These are phyloP conservation scores for Tetrapedia diversipes DNA, from an alignment of 2,888 invertebrate genomes.

Conservation along the genomic window DNA sequence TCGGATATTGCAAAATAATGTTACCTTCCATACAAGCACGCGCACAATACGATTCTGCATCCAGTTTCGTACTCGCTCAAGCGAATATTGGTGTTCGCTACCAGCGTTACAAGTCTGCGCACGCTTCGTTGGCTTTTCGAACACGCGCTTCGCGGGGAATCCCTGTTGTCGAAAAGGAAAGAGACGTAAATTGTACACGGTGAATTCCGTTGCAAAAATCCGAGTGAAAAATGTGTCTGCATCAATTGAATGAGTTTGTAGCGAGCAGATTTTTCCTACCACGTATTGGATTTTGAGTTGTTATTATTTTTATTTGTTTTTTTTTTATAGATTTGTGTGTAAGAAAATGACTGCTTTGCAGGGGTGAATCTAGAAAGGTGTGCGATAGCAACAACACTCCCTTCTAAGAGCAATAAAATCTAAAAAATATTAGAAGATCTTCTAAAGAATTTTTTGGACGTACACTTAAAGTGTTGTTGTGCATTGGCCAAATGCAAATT, in stretches of 20 bases:
- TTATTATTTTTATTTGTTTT: too few species aligned
- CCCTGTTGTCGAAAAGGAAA: background rate
- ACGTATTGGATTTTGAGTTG: too few species aligned
- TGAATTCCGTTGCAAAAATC: slow-evolving; percentile 47
- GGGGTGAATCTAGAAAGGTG: too few species aligned
- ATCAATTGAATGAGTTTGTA: slow-evolving; percentile 32
- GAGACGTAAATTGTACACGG: slow-evolving; percentile 43
- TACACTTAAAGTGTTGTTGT: too few species aligned
- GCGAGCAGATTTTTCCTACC: slow-evolving; percentile 30
- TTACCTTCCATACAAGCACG: slow-evolving; percentile 33
- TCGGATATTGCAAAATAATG: too few species aligned
- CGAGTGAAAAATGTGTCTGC: slow-evolving; percentile 22
- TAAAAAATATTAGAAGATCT: too few species aligned
- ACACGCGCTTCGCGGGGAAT: slow-evolving; percentile 15
- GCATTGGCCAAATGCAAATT: too few species aligned
- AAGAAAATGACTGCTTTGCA: too few species aligned
- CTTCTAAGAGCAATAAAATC: too few species aligned
- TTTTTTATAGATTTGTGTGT: too few species aligned
- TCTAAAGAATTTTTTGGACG: too few species aligned
- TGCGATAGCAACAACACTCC: too few species aligned
- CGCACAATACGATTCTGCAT: slow-evolving; percentile 44
- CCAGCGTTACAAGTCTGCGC: slow-evolving; percentile 51
- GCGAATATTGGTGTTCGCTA: slow-evolving; percentile 59
- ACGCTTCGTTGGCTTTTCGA: slow-evolving; percentile 60
- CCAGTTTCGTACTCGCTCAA: slow-evolving; percentile 55